These are phyloP conservation scores for Sebastes miniatus DNA, from an alignment of 2,797 vertebrate species.

Conservation along the genomic window DNA sequence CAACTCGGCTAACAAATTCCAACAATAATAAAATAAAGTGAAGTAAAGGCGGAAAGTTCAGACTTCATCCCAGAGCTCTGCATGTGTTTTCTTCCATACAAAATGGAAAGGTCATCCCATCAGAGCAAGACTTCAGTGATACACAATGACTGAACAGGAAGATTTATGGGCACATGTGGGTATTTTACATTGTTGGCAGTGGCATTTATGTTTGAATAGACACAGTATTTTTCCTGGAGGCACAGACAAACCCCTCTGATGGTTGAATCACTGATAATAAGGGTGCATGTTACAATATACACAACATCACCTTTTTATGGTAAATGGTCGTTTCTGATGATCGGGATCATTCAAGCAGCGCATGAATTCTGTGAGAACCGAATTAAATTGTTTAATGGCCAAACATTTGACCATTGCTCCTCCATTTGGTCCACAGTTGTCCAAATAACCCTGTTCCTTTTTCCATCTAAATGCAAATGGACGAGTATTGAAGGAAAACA, in stretches of 20 bases:
- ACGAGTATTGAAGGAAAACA: slow-evolving; percentile 37
- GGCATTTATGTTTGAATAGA: background rate
- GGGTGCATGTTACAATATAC: background rate
- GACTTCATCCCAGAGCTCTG: slow-evolving; percentile 17
- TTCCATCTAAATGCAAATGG: slow-evolving; percentile 84
- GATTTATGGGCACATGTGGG: background rate
- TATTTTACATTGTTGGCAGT: background rate
- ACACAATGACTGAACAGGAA: background rate
- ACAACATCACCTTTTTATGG: background rate
- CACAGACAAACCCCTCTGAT: background rate
- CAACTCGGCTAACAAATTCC: background rate
- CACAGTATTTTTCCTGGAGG: background rate
- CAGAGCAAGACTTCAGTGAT: slow-evolving; percentile 3
- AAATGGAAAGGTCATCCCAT: slow-evolving; percentile 50
- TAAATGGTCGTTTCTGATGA: background rate
- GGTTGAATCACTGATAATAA: background rate
- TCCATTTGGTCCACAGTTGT: slow-evolving; percentile 33
- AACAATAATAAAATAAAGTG: slow-evolving; percentile 18
- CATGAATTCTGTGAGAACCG: slow-evolving; percentile 1
- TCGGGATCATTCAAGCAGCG: background rate
- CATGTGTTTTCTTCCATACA: background rate
- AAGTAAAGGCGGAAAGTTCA: slow-evolving; percentile 20
- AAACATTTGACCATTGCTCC: slow-evolving; percentile 45
- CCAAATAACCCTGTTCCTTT: slow-evolving; percentile 59
- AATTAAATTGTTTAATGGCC: slow-evolving; percentile 29